Percentiles rank a stretch among this genome's conserved stretches.
Evolutionary conservation across 2,888 invertebrate species (phyloP).

Genomic region (Meloe dianella): DNA sequence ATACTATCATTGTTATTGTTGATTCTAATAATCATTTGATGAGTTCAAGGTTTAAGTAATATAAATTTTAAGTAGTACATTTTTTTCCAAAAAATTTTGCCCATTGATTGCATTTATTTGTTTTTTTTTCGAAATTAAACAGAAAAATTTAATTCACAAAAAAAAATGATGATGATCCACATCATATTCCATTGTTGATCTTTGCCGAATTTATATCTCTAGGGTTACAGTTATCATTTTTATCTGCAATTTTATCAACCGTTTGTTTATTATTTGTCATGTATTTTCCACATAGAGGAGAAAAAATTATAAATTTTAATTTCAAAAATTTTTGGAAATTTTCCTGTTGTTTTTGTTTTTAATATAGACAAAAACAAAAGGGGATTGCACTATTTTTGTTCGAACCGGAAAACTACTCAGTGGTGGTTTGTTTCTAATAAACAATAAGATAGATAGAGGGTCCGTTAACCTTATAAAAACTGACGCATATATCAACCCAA

Average conservation of each 20-base stretch:
- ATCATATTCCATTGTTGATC: conserved; percentile 7
- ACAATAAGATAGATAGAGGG: neutral
- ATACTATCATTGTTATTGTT: conserved; percentile 44
- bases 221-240: conserved; percentile 30
- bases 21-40: conserved; percentile 33
- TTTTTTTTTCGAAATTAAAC: neutral
- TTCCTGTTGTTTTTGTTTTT: neutral
- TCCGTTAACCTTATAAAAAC: neutral
- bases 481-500: neutral
- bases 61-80: conserved; percentile 31
- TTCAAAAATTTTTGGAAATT: neutral
- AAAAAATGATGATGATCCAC: neutral
- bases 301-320: neutral
- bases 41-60: conserved; percentile 39
- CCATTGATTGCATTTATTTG: conserved; percentile 32
- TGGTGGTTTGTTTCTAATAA: neutral
- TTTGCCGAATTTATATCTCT: conserved; percentile 23
- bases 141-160: neutral
- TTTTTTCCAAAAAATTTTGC: conserved; percentile 20
- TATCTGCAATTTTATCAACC: conserved; percentile 33
- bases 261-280: conserved; percentile 31
- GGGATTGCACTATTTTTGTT: neutral
- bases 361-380: neutral
- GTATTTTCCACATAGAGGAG: conserved; percentile 20
- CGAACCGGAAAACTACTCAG: neutral